Conservation (phyloP, 2,113 vertebrate species). For the Ardeotis arabs region DNA sequence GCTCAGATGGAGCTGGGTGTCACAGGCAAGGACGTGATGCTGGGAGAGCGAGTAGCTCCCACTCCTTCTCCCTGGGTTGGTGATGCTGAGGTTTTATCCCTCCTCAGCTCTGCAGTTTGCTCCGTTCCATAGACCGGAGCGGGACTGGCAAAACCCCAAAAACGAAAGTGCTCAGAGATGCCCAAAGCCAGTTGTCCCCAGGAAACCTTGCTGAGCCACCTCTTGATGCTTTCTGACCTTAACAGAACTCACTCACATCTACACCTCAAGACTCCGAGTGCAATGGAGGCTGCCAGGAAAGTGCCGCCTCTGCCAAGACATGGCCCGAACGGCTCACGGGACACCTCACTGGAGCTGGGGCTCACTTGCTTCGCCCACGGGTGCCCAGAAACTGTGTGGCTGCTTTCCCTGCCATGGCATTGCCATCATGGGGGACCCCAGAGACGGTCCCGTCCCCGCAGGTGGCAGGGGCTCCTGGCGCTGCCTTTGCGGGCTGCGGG, state of each 20-base stretch:
- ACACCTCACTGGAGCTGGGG: not conserved
- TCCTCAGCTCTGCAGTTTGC: not conserved
- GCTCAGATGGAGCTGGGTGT: not conserved
- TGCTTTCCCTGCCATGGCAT: not conserved
- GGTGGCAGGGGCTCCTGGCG: not conserved
- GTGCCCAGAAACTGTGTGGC: not conserved
- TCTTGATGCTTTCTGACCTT: not conserved
- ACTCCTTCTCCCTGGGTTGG: not conserved
- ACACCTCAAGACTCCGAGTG: not conserved
- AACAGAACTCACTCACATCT: not conserved
- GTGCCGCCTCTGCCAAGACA: not conserved
- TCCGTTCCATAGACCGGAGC: not conserved
- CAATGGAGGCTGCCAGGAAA: not conserved
- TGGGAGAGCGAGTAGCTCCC: rapidly evolving
- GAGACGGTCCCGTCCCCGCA: not conserved
- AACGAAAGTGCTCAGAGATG: not conserved
- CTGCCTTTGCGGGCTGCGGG: not conserved
- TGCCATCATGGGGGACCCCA: rapidly evolving
- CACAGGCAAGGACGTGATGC: rapidly evolving
- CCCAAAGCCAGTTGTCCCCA: not conserved
- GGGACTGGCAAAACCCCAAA: not conserved
- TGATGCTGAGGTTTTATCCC: not conserved
- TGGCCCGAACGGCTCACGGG: not conserved
- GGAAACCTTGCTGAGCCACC: not conserved
- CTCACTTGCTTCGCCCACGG: not conserved